Evolutionary conservation across 2,797 vertebrate species (phyloP).

Genomic region (Melopsittacus undulatus): DNA sequence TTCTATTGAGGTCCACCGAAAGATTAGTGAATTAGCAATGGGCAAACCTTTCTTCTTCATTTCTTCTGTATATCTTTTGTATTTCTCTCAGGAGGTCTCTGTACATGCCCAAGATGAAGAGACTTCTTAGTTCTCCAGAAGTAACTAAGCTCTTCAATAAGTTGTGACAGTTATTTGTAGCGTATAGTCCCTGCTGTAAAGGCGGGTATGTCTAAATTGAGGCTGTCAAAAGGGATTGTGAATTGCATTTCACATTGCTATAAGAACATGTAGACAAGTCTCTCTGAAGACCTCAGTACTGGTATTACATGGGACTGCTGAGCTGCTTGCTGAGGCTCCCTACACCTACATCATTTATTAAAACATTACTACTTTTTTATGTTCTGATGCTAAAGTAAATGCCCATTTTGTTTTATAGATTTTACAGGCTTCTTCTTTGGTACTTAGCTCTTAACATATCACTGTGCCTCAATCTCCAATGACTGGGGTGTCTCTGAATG

Average conservation of each 20-base stretch:
- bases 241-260: slow-evolving; percentile 57
- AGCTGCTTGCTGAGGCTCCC: slow-evolving; percentile 49
- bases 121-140: slow-evolving; percentile 14
- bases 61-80: slow-evolving; percentile 26
- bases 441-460: slow-evolving; percentile 15
- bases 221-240: slow-evolving; percentile 67
- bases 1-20: neutral
- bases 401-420: slow-evolving; percentile 63
- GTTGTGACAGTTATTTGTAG: slow-evolving; percentile 71
- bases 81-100: slow-evolving; percentile 17
- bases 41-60: slow-evolving; percentile 19
- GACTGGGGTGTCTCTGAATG: neutral
- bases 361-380: slow-evolving; percentile 69
- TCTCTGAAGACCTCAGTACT: slow-evolving; percentile 60
- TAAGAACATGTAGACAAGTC: slow-evolving; percentile 53
- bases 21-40: neutral
- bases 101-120: neutral
- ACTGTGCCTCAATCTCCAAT: slow-evolving; percentile 2
- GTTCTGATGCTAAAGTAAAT: slow-evolving; percentile 67
- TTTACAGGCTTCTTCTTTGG: slow-evolving; percentile 50
- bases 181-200: slow-evolving; percentile 57
- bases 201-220: slow-evolving; percentile 68
- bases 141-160: slow-evolving; percentile 51
- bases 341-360: slow-evolving; percentile 67
- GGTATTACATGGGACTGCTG: slow-evolving; percentile 40